Conservation (phyloP, 2,797 vertebrate species). For the Pelodytes ibericus region DNA sequence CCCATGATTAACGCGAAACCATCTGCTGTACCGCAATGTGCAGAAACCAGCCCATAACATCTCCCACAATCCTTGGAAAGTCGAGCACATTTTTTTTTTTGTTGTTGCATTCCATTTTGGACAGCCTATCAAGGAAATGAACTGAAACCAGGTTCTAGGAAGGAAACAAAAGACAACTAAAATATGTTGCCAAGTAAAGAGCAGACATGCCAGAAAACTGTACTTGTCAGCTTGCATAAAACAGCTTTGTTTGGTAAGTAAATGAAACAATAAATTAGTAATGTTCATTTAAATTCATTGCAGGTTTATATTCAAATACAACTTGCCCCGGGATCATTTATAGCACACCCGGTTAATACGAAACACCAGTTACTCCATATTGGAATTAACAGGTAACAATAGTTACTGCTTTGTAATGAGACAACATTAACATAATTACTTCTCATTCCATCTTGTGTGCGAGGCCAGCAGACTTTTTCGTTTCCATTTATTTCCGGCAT, state of each 20-base stretch:
- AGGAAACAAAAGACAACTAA: neutral
- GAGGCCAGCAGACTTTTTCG: slow-evolving; percentile 60
- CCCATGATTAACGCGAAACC: too few species aligned
- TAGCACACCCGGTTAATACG: slow-evolving; percentile 14
- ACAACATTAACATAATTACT: slow-evolving; percentile 67
- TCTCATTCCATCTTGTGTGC: slow-evolving; percentile 64
- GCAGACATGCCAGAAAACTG: slow-evolving; percentile 13
- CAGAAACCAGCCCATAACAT: neutral
- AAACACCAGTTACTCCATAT: slow-evolving; percentile 58
- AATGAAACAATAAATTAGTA: slow-evolving; percentile 62
- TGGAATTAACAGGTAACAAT: slow-evolving; percentile 64
- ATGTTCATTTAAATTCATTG: slow-evolving; percentile 60
- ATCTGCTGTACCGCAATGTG: too few species aligned
- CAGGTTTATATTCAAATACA: slow-evolving; percentile 60
- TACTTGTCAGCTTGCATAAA: slow-evolving; percentile 30
- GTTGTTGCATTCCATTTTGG: too few species aligned
- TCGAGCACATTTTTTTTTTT: neutral
- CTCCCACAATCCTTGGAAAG: neutral
- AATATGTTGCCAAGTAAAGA: slow-evolving; percentile 18
- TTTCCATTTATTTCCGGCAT: slow-evolving; percentile 63
- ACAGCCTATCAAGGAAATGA: slow-evolving; percentile 5
- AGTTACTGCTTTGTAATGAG: slow-evolving; percentile 59
- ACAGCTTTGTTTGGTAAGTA: slow-evolving; percentile 51
- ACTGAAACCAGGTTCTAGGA: neutral
- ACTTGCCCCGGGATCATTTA: slow-evolving; percentile 62